Evolutionary conservation across 2,797 vertebrate genomes (phyloP), one percentile per base, ranked within the genome.

Genomic region (Diplodus puntazzo): DNA sequence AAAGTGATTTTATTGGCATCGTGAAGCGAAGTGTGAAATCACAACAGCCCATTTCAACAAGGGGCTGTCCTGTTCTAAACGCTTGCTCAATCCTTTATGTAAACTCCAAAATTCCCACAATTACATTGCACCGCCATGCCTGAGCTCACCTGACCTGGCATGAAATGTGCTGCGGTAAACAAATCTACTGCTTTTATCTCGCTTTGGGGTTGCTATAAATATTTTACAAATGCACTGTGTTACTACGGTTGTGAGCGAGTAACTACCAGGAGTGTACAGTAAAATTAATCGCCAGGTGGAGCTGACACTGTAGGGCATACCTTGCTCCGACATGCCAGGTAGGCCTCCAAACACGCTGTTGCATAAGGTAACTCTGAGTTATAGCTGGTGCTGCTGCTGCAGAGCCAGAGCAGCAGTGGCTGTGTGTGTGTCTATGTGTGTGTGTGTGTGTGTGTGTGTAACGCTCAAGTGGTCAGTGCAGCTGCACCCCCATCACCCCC

Each of bases 181-280:
- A 62, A 25, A 57, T 62, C 69, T 18, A 34, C 54, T 23, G 65
- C 78, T 69, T 83, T 74, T 34, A 82, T 64, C 76, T 72, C 23
- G 53, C 74, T 87, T 62, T 61, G 43, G 68, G 73, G 79, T 85
- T 86, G 74, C 79, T 82, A 76, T 91, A 86, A 90, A 91, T 85
- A 87, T 77, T 85, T 81, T 59, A 73, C 54, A 67, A 77, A 86
- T 65, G 89, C 86, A 85, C 20, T 62, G 61, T 1, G 84, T 91
- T 89, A 77, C 92, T 76, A 84, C 57, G 85, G 77, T 65, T 71
- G 60, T 25, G 52, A 87, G 69, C 73, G 27, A 73, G 79, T n/a
- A 52, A 54, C 59, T 54, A 79, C 73, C 70, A 67, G 77, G 66
- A 43, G 59, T 23, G 46, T 73, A 84, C 69, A 80, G 72, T 81